phyloP scores from a whole-genome alignment of 2,113 vertebrate species.

The Agapornis roseicollis region DNA sequence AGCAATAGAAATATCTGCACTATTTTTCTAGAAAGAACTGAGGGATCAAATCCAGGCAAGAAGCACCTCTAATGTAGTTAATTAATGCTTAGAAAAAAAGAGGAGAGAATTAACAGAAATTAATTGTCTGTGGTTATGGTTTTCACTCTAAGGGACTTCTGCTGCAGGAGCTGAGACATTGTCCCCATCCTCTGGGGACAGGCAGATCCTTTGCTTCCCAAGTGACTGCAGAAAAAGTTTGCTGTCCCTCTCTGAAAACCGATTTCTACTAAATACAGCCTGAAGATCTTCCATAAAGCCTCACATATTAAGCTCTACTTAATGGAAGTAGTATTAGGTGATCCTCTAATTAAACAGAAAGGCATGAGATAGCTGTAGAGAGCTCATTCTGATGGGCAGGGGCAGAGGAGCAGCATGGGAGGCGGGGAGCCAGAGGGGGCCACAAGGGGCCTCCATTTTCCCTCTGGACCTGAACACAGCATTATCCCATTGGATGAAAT shows the following conservation, averaged over 20 bases:
- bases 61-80: neutral
- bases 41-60: neutral
- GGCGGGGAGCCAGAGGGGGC: too few species aligned
- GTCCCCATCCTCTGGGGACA: fast-evolving
- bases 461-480: neutral
- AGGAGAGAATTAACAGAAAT: neutral
- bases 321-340: neutral
- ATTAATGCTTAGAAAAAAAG: neutral
- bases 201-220: neutral
- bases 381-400: neutral
- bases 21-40: neutral
- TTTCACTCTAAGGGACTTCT: neutral
- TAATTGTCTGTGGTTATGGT: neutral
- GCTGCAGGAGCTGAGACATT: fast-evolving
- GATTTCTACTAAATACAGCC: neutral
- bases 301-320: neutral
- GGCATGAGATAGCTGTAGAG: neutral
- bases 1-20: neutral
- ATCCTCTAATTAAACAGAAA: neutral
- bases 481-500: neutral
- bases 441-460: neutral
- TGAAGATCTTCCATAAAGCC: neutral
- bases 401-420: neutral
- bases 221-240: neutral
- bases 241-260: too few species aligned